A percentile compares a stretch with the other conserved stretches of the same genome.
These are phyloP conservation scores for Pempheris klunzingeri DNA, from an alignment of 2,797 vertebrate genomes.

Conservation along the genomic window DNA sequence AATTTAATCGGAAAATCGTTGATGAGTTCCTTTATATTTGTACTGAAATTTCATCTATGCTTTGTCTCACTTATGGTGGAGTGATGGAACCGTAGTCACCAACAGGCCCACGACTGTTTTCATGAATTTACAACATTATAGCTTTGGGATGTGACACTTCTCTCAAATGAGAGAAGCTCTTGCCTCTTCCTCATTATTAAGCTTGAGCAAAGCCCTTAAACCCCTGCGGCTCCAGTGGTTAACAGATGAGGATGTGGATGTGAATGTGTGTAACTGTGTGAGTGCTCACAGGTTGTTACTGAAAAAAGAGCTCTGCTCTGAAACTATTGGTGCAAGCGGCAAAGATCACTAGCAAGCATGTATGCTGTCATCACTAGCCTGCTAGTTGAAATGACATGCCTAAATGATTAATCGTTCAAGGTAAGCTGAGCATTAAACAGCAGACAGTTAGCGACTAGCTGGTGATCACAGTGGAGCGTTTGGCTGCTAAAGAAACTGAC, in stretches of 20 bases:
- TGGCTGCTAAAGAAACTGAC: not conserved
- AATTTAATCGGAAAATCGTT: not conserved
- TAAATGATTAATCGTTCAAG: not conserved
- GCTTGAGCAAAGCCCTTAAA: not conserved
- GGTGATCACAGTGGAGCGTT: not conserved
- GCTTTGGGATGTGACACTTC: not conserved
- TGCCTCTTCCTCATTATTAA: not conserved
- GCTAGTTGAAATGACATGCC: not conserved
- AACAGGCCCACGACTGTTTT: slow-evolving; percentile 1
- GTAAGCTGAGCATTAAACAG: not conserved
- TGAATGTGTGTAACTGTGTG: not conserved
- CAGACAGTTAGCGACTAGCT: not conserved
- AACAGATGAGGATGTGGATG: not conserved
- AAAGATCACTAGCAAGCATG: not conserved
- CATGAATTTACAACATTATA: not conserved
- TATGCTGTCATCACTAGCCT: not conserved
- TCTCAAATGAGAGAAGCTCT: not conserved
- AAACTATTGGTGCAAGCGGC: not conserved
- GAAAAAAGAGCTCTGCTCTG: not conserved
- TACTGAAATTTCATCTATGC: not conserved
- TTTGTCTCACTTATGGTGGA: slow-evolving; percentile 9
- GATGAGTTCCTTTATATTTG: not conserved
- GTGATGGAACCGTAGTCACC: too few species aligned
- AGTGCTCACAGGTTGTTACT: not conserved
- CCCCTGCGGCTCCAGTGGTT: not conserved